A percentile compares a stretch with the other conserved stretches of the same genome.
These are phyloP conservation scores for Magallana gigas DNA, from an alignment of 1,140 invertebrate species.

Conservation along the genomic window DNA sequence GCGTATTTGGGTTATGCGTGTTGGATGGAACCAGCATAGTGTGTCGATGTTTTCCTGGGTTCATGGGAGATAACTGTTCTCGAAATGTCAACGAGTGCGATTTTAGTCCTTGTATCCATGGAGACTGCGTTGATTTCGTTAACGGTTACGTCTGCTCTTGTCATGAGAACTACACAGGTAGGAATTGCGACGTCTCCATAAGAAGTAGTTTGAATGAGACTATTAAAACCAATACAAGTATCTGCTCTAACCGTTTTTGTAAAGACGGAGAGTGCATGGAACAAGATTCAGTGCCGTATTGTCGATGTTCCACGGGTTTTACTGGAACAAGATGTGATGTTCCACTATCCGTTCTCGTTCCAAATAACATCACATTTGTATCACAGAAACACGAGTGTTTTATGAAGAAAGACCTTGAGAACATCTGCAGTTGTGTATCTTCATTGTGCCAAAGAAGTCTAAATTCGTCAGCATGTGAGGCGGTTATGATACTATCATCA, in stretches of 20 bases:
- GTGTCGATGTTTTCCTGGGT: conserved; percentile 13
- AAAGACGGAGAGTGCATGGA: neutral
- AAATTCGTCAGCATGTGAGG: neutral
- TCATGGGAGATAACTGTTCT: neutral
- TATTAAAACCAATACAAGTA: neutral
- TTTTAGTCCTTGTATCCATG: neutral
- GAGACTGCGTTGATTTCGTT: conserved; percentile 7
- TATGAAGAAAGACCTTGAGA: neutral
- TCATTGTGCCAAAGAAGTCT: neutral
- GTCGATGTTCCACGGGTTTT: neutral
- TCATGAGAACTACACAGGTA: neutral
- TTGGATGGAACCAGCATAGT: neutral
- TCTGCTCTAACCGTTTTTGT: neutral
- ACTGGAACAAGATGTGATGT: neutral
- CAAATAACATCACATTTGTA: neutral
- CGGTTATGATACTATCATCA: neutral
- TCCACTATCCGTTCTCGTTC: neutral
- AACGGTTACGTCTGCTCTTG: neutral
- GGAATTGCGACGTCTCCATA: neutral
- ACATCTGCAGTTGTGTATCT: neutral
- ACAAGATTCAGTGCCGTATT: neutral
- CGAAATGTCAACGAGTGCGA: neutral
- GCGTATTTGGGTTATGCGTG: neutral
- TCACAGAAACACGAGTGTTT: neutral
- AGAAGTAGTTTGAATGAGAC: neutral